Percentiles rank a stretch among this genome's conserved stretches.
phyloP scores from a whole-genome alignment of 2,113 vertebrate genomes.

The Bombycilla garrulus region DNA sequence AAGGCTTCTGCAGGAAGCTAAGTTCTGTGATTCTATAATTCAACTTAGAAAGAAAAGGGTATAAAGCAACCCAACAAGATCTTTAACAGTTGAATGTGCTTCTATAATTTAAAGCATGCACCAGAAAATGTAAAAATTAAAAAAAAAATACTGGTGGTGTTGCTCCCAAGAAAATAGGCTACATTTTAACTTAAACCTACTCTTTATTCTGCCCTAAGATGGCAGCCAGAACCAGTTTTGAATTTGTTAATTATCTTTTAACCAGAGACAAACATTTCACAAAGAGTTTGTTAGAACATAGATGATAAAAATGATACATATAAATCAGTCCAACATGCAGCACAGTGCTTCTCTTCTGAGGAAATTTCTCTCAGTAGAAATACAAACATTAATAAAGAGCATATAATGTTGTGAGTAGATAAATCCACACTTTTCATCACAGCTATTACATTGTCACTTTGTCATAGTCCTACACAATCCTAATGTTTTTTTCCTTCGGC shows the following conservation, averaged over 20 bases:
- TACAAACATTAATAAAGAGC: neutral
- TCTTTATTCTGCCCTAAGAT: neutral
- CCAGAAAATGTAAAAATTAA: neutral
- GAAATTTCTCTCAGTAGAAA: neutral
- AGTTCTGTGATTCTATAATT: neutral
- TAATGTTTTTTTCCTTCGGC: neutral
- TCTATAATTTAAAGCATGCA: neutral
- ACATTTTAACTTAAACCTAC: neutral
- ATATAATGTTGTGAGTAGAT: neutral
- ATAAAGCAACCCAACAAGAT: neutral
- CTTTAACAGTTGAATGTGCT: neutral
- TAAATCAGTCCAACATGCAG: neutral
- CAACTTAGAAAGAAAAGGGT: neutral
- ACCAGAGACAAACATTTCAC: neutral
- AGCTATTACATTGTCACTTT: neutral
- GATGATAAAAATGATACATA: neutral
- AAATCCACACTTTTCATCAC: neutral
- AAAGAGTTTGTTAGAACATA: neutral
- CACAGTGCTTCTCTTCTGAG: neutral
- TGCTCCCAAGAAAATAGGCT: neutral
- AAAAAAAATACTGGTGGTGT: neutral
- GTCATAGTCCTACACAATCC: neutral
- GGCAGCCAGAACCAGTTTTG: neutral
- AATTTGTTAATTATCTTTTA: neutral
- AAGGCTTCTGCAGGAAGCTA: conserved; percentile 3